Base-by-base conservation (phyloP, 2,113 vertebrate genomes). In the Psophia crepitans region DNA sequence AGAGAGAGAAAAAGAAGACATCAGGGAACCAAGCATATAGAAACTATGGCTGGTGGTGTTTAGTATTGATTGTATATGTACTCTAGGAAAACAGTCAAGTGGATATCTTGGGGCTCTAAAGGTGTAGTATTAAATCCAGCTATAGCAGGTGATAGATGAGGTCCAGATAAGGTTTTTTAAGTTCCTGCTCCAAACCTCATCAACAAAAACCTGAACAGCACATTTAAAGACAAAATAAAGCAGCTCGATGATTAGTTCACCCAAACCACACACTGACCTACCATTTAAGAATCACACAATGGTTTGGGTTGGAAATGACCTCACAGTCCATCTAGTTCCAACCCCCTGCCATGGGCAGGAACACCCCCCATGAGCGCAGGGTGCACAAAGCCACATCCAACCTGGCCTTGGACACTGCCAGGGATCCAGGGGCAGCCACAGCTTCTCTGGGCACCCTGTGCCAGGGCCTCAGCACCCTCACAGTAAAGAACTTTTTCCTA, bases 211-310 rank as follows among this genome's bases (percentile, higher is more conserved):
- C 75, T 2, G 4, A 77, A 60, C 7, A 56, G 41, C 9, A 60
- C 10, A 16, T 0, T 26, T 11, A 43, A 75, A 48, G 19, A 44
- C 21, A 41, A 35, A 48, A 77, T n/a, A 23, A 2, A 49, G 10
- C 0, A 81, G 21, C 27, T 5, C 39, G 20, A 6, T 23, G 8
- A 43, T 46, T 4, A 26, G 5, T 21, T 65, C 60, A 37, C 6
- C 33, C 48, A 60, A 64, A 32, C 12, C 23, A 26, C 35, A 43
- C 24, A 17, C 24, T 21, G 43, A 54, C 12, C 32, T 58, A 49
- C 7, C 28, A 44, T 8, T 30, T 35, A 15, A n/a, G 26, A 76
- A n/a, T n/a, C n/a, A n/a, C n/a, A n/a, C n/a, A n/a, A n/a, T n/a
- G n/a, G n/a, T n/a, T n/a, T n/a, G n/a, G n/a, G n/a, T n/a, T n/a